Percentiles rank a stretch among this genome's conserved stretches.
phyloP scores from a whole-genome alignment of 2,113 vertebrate genomes.

The Gobio gobio region DNA sequence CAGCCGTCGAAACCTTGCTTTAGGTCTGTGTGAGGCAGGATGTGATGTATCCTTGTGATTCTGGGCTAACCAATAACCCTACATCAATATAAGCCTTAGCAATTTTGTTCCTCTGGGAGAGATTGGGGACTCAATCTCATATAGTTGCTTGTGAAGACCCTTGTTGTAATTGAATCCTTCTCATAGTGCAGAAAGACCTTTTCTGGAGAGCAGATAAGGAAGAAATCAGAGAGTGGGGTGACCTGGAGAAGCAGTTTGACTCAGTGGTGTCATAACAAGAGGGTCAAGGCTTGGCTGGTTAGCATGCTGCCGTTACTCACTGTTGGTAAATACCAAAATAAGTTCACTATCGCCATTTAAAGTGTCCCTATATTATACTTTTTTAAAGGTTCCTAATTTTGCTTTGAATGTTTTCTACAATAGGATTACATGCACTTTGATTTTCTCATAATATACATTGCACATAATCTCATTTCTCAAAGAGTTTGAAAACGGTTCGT shows the following conservation, averaged over 20 bases:
- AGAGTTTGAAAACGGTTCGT: too few species aligned
- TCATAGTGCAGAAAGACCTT: neutral
- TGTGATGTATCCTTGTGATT: conserved; percentile 23
- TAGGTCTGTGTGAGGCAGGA: conserved; percentile 16
- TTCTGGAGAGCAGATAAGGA: conserved; percentile 5
- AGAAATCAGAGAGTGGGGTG: neutral
- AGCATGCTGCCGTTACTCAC: neutral
- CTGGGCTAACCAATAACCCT: neutral
- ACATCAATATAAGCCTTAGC: conserved; percentile 14
- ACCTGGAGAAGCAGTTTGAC: neutral
- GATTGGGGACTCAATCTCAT: conserved; percentile 2
- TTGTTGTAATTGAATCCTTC: conserved; percentile 17
- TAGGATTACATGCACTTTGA: too few species aligned
- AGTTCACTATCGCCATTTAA: neutral
- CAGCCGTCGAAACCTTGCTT: neutral
- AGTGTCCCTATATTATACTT: too few species aligned
- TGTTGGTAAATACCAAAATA: neutral
- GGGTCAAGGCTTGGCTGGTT: neutral
- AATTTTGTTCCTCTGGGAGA: conserved; percentile 12
- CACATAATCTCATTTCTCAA: too few species aligned
- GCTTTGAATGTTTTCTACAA: too few species aligned
- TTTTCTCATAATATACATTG: too few species aligned
- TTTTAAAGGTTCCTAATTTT: too few species aligned
- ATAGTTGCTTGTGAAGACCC: conserved; percentile 21
- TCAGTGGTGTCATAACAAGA: neutral